A percentile compares a stretch with the other conserved stretches of the same genome.
Evolutionary conservation across 1,140 invertebrate species (phyloP).

Genomic region (Camponotus pennsylvanicus): DNA sequence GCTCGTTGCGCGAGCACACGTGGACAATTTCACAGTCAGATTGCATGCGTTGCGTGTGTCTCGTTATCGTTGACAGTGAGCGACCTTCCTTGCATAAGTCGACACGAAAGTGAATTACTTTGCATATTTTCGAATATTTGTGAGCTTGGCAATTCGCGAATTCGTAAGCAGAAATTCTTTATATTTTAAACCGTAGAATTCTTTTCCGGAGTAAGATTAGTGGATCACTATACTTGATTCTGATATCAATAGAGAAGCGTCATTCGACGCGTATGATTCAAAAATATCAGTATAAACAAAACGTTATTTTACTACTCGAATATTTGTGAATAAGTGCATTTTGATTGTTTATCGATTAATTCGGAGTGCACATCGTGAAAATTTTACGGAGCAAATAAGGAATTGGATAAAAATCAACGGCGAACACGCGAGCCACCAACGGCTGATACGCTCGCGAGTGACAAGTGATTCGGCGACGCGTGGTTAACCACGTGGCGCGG

Average conservation of each 20-base stretch:
- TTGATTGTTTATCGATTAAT: not conserved
- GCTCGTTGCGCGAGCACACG: constrained; percentile 77
- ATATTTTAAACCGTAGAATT: not conserved
- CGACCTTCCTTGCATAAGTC: constrained; percentile 7
- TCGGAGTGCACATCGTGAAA: not conserved
- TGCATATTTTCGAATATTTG: not conserved
- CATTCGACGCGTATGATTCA: not conserved
- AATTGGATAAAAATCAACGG: not conserved
- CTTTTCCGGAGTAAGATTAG: not conserved
- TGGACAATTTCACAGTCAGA: constrained; percentile 52
- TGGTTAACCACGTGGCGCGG: constrained; percentile 72
- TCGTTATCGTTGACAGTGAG: constrained; percentile 33
- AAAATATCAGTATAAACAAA: not conserved
- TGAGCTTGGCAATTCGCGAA: no score
- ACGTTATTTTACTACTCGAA: not conserved
- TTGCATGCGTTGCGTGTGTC: constrained; percentile 36
- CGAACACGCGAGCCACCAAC: not conserved
- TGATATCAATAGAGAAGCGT: not conserved
- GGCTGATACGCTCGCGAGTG: constrained; percentile 63
- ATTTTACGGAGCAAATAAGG: not conserved
- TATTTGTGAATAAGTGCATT: constrained; percentile 22
- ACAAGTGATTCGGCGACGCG: constrained; percentile 73
- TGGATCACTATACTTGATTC: not conserved
- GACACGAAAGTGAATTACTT: not conserved
- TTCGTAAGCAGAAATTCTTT: not conserved